Evolutionary conservation across 2,797 vertebrate genomes (phyloP).

Genomic region (Aotus griseimembra): DNA sequence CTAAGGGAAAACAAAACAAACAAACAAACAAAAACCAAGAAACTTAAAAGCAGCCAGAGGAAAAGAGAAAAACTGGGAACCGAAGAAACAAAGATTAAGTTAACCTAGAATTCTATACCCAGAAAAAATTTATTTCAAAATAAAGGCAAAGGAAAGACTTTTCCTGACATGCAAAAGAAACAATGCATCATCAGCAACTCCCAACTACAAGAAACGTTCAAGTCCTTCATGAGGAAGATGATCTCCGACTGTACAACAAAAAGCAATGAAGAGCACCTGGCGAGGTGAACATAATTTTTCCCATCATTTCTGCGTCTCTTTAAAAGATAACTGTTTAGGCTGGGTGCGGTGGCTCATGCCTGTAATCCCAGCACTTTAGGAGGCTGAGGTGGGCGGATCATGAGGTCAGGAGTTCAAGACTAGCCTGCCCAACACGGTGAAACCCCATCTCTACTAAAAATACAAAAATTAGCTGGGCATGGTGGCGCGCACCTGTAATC

Average conservation of each 20-base stretch:
- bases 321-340: not conserved
- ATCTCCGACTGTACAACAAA: not conserved
- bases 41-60: not conserved
- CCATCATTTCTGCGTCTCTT: not conserved
- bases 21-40: not conserved
- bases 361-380: too few relatives aligned
- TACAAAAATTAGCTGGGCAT: too few relatives aligned
- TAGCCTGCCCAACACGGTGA: too few relatives aligned
- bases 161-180: too few relatives aligned
- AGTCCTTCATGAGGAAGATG: not conserved
- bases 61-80: not conserved
- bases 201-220: not conserved
- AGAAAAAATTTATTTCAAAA: not conserved
- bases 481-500: too few relatives aligned
- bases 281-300: not conserved
- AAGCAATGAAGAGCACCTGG: not conserved
- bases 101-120: not conserved
- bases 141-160: not conserved
- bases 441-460: too few relatives aligned
- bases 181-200: not conserved
- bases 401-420: too few relatives aligned
- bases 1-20: not conserved
- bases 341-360: accelerated
- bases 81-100: not conserved
- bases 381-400: too few relatives aligned